Evolutionary conservation across 2,797 vertebrate genomes (phyloP).

Genomic region (Scleropages formosus): DNA sequence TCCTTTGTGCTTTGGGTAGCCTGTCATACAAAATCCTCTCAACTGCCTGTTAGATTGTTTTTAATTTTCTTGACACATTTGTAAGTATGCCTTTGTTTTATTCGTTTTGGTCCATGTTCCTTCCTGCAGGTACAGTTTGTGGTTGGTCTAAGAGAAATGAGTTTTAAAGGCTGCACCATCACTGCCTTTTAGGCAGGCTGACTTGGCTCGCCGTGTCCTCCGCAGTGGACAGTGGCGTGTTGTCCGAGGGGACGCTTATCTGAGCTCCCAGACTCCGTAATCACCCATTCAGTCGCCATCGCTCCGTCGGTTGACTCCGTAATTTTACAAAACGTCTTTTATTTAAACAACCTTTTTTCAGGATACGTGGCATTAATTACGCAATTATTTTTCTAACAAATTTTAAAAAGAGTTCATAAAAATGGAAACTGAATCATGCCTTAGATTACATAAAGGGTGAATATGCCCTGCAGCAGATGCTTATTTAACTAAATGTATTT

Average conservation of each 20-base stretch:
- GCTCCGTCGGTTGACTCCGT: background rate
- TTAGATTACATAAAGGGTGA: slow-evolving; percentile 24
- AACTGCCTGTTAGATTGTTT: too few relatives aligned
- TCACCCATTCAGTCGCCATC: background rate
- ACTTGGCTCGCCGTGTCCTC: background rate
- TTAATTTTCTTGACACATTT: too few relatives aligned
- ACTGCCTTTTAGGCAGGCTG: background rate
- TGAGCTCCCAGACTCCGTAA: background rate
- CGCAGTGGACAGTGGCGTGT: too few relatives aligned
- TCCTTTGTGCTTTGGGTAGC: too few relatives aligned
- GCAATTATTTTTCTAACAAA: slow-evolving; percentile 19
- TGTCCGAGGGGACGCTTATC: background rate
- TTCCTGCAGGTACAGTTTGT: background rate
- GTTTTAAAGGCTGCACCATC: background rate
- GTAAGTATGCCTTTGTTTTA: too few relatives aligned
- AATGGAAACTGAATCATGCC: slow-evolving; percentile 22
- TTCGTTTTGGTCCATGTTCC: background rate
- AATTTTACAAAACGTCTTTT: background rate
- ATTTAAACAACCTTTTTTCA: background rate
- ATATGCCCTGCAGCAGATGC: slow-evolving; percentile 15
- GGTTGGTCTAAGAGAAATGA: too few relatives aligned
- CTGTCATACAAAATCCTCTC: too few relatives aligned
- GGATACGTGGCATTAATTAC: background rate
- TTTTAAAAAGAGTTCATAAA: slow-evolving; percentile 4
- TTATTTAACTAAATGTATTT: slow-evolving; percentile 26